phyloP scores from a whole-genome alignment of 2,113 vertebrate genomes.

The Accipiter cooperii region DNA sequence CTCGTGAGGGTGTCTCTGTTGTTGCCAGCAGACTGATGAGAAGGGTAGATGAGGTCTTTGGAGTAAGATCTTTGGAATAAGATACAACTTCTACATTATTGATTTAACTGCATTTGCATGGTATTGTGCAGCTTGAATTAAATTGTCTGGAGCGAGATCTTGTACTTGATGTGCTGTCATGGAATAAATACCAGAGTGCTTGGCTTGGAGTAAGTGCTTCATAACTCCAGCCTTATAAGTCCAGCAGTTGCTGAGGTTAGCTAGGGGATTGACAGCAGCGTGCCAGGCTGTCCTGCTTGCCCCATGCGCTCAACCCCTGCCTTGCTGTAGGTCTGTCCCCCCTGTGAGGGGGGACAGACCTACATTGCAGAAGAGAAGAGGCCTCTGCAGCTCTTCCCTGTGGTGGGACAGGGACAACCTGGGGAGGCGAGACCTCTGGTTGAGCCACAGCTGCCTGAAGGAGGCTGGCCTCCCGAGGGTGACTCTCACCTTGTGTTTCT shows the following conservation, averaged over 20 bases:
- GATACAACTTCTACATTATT: neutral
- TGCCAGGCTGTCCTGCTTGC: neutral
- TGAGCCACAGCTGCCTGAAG: neutral
- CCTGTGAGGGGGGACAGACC: no score
- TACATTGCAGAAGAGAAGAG: neutral
- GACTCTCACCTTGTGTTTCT: neutral
- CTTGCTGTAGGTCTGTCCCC: neutral
- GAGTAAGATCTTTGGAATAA: neutral
- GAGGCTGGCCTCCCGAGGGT: neutral
- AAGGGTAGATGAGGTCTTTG: neutral
- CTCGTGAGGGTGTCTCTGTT: neutral
- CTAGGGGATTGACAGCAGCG: neutral
- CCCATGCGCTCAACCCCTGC: neutral
- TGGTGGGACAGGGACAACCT: neutral
- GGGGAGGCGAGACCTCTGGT: neutral
- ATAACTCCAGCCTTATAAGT: neutral
- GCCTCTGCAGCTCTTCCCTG: neutral
- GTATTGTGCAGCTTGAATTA: neutral
- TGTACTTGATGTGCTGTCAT: neutral
- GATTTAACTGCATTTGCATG: neutral
- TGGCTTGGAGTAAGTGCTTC: accelerated
- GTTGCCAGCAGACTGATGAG: neutral
- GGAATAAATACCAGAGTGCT: neutral
- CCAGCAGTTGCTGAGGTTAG: neutral
- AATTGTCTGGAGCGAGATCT: neutral